phyloP scores from a whole-genome alignment of 2,113 vertebrate genomes.

The Callospermophilus lateralis region DNA sequence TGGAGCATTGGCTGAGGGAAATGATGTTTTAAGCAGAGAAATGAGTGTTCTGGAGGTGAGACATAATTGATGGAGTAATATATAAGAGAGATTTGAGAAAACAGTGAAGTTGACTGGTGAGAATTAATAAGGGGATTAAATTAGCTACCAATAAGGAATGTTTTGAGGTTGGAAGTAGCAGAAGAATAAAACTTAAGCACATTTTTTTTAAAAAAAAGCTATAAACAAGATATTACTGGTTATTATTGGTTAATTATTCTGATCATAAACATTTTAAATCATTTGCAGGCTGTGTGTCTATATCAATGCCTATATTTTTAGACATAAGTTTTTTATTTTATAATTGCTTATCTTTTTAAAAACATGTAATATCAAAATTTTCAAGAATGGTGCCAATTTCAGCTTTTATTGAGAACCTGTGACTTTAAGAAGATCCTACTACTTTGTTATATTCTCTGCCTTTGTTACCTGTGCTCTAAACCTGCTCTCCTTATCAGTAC shows the following conservation, averaged over 20 bases:
- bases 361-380: conserved; percentile 10
- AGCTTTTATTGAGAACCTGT: neutral
- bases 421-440: neutral
- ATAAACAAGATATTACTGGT: neutral
- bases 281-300: neutral
- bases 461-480: neutral
- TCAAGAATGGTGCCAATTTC: neutral
- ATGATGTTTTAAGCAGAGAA: neutral
- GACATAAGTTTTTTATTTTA: conserved; percentile 22
- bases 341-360: conserved; percentile 3
- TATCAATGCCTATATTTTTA: neutral
- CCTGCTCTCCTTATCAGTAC: neutral
- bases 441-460: neutral
- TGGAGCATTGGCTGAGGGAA: neutral
- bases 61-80: neutral
- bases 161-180: neutral
- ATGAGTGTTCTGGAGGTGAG: conserved; percentile 7
- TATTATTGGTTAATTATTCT: conserved; percentile 19
- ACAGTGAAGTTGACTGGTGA: neutral
- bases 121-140: neutral
- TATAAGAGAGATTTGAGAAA: neutral
- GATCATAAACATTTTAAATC: neutral
- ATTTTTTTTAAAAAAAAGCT: neutral
- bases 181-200: conserved; percentile 7
- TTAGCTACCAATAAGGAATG: neutral